Evolutionary conservation across 2,113 vertebrate species (phyloP), one percentile per base, ranked within the genome.

Genomic region (Chaetodon auriga): DNA sequence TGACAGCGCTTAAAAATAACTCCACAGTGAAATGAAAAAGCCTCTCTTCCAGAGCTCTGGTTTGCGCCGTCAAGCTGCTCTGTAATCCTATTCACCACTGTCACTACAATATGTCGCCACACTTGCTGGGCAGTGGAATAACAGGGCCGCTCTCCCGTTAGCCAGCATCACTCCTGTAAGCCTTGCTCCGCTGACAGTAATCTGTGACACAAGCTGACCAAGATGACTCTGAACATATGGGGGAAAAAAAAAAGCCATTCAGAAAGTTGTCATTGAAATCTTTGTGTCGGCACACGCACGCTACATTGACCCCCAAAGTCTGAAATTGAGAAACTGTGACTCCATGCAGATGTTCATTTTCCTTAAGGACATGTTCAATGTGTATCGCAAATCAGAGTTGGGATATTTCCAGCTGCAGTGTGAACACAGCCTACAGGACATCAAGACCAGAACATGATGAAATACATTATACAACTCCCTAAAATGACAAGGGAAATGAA

Each of bases 1-100:
- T 81, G 82, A 89, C 68, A 55, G 76, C 3, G 57, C 54, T 81
- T 84, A 86, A 86, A 90, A 90, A 94, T 85, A 91, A 71, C 66
- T 41, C 43, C 13, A 54, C 49, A 21, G 64, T 71, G 76, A 81
- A 81, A 83, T 79, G 71, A 86, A 87, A 90, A 80, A 45, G 36
- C 58, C 45, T 62, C 68, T 85, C 41, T 74, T 82, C 58, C 73
- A 76, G 45, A 68, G 74, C 85, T 86, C 61, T 51, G 64, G 58
- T 79, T 82, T 79, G 69, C 54, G 80, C 78, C 55, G 35, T 63
- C 82, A 51, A 87, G 80, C 77, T 49, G 87, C 79, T 88, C 76
- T 73, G 49, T 92, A 86, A 89, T 88, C 83, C 87, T 9, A 15
- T 81, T 86, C 25, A 77, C 73, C 63, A 54, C 69, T 71, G 69